phyloP scores from a whole-genome alignment of 2,113 vertebrate species.

The Heterotis niloticus region DNA sequence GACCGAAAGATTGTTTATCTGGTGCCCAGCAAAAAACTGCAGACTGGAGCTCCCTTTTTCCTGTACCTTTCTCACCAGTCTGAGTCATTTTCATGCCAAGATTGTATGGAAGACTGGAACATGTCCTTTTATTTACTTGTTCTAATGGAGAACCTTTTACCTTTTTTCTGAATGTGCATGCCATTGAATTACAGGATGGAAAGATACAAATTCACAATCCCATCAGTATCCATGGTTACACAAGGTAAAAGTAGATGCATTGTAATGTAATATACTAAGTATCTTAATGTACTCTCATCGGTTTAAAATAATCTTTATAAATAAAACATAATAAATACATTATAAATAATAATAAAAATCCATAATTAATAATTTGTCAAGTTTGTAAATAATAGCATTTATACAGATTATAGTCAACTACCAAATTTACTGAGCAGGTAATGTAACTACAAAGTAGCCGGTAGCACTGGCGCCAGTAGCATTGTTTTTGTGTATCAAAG shows the following conservation, averaged over 20 bases:
- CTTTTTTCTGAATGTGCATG: constrained; percentile 90
- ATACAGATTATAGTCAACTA: too few relatives aligned
- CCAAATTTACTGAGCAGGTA: too few relatives aligned
- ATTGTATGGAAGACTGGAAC: constrained; percentile 78
- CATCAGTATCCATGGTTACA: constrained; percentile 16
- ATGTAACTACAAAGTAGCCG: too few relatives aligned
- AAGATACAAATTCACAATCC: constrained; percentile 74
- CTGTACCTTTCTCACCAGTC: neutral
- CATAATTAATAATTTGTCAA: too few relatives aligned
- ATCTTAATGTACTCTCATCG: too few relatives aligned
- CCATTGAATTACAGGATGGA: constrained; percentile 79
- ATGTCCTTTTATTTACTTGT: constrained; percentile 68
- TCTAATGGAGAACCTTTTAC: constrained; percentile 69
- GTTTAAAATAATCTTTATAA: too few relatives aligned
- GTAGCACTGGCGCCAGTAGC: too few relatives aligned
- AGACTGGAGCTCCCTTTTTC: neutral
- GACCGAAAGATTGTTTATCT: neutral
- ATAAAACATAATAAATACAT: too few relatives aligned
- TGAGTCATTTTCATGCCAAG: constrained; percentile 95
- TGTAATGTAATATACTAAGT: too few relatives aligned
- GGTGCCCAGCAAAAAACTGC: neutral
- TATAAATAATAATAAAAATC: too few relatives aligned
- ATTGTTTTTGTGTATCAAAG: too few relatives aligned
- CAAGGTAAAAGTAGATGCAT: neutral
- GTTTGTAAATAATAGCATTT: too few relatives aligned